Base-by-base conservation (phyloP, 2,888 invertebrate genomes). In the Ommatoiulus sabulosus region DNA sequence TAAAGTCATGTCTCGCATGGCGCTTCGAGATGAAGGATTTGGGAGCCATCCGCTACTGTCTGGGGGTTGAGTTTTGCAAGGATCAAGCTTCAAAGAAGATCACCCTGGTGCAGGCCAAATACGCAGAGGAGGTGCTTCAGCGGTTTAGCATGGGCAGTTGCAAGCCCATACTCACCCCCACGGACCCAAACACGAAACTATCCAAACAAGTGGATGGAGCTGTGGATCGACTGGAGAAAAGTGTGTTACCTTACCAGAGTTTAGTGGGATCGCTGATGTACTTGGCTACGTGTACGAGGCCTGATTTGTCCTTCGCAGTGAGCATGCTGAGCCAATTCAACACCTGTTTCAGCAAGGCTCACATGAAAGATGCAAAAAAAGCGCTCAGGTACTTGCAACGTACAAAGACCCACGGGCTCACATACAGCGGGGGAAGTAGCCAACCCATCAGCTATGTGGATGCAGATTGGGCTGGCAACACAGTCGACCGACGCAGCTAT, bases 381-480 rank as follows among this genome's bases (percentile, higher is more conserved):
- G 84, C 44, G 0, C n/a, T 88, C 8, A n/a, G 88, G n/a, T 88
- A 88, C n/a, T 7, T 88, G 1, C 63, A 84, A n/a, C n/a, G 10
- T n/a, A 88, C 44, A 0, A n/a, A 20, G 3, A 0, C 0, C 0
- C 10, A 44, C 17, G 44, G 46, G 3, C 72, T 88, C 5, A 8
- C 3, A 0, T 80, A 35, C 20, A 2, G 84, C 12, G n/a, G 72
- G 3, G 46, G n/a, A 6, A 87, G n/a, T 8, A 1, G 7, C 24
- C 17, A 4, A 1, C 80, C 17, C 8, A 7, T 84, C 20, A 90
- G 91, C 8, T 92, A 90, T 89, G 90, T 90, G 44, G 92, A 92
- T 90, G 89, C 91, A 20, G 91, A 92, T 87, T 92, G 91, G 91
- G 91, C 90, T n/a, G 90, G 90, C 7, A 91, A 91, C 72, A 85